Evolutionary conservation across 2,888 invertebrate genomes (phyloP).

Genomic region (Euplexia lucipara): DNA sequence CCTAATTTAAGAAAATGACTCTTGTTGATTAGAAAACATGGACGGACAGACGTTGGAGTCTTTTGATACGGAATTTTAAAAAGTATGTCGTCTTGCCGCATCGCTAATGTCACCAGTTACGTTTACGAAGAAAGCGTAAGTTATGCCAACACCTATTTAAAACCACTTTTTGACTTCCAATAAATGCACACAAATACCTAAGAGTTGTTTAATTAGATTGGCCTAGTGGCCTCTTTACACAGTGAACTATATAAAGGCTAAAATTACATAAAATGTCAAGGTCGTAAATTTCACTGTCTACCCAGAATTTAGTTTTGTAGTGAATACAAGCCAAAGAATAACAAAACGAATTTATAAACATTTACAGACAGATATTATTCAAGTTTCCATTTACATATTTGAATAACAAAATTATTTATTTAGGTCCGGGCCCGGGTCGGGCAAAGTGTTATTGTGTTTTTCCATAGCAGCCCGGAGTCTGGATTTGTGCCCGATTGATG

Average conservation of each 20-base stretch:
- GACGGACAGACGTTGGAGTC: too few relatives aligned
- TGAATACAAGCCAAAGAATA: constrained; percentile 24
- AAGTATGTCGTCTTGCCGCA: too few relatives aligned
- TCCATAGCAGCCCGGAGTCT: too few relatives aligned
- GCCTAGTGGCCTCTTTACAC: neutral
- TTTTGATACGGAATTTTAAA: too few relatives aligned
- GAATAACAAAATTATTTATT: constrained; percentile 51
- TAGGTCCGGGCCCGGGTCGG: too few relatives aligned
- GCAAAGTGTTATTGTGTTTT: too few relatives aligned
- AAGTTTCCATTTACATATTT: constrained; percentile 53
- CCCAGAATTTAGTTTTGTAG: constrained; percentile 5
- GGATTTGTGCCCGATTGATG: too few relatives aligned
- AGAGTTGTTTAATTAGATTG: neutral
- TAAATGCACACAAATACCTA: neutral
- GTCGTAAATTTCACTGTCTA: neutral
- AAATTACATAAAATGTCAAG: constrained; percentile 2
- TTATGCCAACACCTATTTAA: too few relatives aligned
- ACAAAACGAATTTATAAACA: constrained; percentile 42
- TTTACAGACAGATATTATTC: constrained; percentile 38
- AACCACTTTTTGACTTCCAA: neutral
- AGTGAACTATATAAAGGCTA: neutral
- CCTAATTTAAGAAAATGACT: too few relatives aligned
- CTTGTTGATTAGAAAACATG: too few relatives aligned
- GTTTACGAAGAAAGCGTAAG: too few relatives aligned
- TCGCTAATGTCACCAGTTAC: too few relatives aligned